Conservation (phyloP, 2,888 invertebrate genomes). For the Dendrolimus houi region DNA sequence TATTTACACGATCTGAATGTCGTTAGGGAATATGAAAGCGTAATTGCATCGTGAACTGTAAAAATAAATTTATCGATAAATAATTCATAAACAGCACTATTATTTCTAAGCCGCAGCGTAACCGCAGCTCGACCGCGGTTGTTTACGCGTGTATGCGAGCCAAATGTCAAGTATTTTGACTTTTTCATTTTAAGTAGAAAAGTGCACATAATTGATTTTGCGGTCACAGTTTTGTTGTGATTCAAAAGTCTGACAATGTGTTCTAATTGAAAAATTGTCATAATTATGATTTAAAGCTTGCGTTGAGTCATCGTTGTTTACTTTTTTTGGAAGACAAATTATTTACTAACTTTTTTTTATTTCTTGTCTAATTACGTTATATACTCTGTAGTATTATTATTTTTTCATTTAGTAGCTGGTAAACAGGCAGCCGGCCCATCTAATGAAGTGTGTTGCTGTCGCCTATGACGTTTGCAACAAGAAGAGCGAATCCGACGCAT, state of each 20-base stretch:
- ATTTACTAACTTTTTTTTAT: too few species aligned
- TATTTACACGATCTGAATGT: too few species aligned
- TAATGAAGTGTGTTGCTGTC: too few species aligned
- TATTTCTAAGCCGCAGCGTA: conserved; percentile 1
- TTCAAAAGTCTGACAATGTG: conserved; percentile 49
- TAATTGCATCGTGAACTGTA: not conserved
- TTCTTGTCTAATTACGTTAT: too few species aligned
- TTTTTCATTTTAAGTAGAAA: conserved; percentile 7
- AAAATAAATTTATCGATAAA: not conserved
- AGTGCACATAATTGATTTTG: conserved; percentile 12
- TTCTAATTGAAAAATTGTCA: conserved; percentile 26
- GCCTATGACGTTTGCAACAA: too few species aligned
- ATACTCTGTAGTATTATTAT: too few species aligned
- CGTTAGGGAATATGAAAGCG: not conserved
- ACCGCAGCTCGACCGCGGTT: conserved; percentile 31
- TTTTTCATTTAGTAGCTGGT: too few species aligned
- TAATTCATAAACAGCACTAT: conserved; percentile 1
- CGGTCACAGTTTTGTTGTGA: conserved; percentile 20
- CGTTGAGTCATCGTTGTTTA: not conserved
- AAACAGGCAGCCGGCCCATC: too few species aligned
- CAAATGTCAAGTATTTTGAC: conserved; percentile 43
- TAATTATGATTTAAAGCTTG: not conserved
- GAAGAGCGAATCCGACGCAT: too few species aligned
- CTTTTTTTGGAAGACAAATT: not conserved
- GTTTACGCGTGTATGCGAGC: conserved; percentile 24